phyloP scores from a whole-genome alignment of 1,140 invertebrate genomes.

The Coptotermes formosanus region DNA sequence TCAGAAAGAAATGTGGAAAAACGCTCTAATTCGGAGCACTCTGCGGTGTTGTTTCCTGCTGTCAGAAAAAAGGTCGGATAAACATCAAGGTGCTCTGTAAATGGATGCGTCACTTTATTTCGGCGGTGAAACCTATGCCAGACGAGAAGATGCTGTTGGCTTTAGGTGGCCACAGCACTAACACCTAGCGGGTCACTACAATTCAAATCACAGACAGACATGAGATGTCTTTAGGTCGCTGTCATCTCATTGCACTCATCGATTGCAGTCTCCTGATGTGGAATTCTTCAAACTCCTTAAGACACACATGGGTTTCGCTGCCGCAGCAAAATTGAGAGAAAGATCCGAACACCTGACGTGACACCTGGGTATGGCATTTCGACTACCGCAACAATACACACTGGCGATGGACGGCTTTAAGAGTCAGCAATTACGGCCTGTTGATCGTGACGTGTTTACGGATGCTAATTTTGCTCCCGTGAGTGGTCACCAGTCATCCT shows the following conservation, averaged over 20 bases:
- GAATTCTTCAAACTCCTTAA: conserved; percentile 43
- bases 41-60: conserved; percentile 34
- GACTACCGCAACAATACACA: conserved; percentile 43
- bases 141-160: conserved; percentile 40
- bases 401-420: conserved; percentile 45
- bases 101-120: conserved; percentile 38
- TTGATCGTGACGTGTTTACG: conserved; percentile 44
- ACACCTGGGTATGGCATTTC: conserved; percentile 39
- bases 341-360: conserved; percentile 36
- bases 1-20: conserved; percentile 35
- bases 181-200: conserved; percentile 30
- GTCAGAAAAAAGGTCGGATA: conserved; percentile 39
- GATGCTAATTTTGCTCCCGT: conserved; percentile 38
- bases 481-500: conserved; percentile 25
- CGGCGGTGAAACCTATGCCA: conserved; percentile 35
- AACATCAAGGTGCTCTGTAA: conserved; percentile 36
- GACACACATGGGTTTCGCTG: conserved; percentile 25
- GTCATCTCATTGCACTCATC: conserved; percentile 44
- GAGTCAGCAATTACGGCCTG: conserved; percentile 44
- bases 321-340: conserved; percentile 33
- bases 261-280: conserved; percentile 47
- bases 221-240: conserved; percentile 24
- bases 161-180: conserved; percentile 40
- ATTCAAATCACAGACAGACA: conserved; percentile 25
- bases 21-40: conserved; percentile 37